These are phyloP conservation scores for Azemiops feae DNA, from an alignment of 2,113 vertebrate species.

Conservation along the genomic window DNA sequence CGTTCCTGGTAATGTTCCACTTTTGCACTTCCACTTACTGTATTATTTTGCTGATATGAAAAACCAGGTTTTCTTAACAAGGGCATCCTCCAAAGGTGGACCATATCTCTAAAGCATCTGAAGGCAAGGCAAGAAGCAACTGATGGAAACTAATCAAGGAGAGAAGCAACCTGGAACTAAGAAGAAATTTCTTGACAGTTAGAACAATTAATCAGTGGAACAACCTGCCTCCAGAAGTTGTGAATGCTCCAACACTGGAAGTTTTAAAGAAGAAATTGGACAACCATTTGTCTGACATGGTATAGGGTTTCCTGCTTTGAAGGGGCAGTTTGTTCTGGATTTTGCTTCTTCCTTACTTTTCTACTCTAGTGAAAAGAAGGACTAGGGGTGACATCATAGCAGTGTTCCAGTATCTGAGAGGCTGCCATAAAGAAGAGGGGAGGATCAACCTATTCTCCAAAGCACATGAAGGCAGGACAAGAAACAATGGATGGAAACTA, in stretches of 20 bases:
- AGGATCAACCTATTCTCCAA: too few relatives aligned
- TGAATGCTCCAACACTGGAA: neutral
- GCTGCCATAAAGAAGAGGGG: too few relatives aligned
- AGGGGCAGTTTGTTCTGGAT: too few relatives aligned
- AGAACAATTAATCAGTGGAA: neutral
- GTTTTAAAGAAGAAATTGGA: neutral
- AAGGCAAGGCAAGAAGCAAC: neutral
- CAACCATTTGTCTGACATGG: neutral
- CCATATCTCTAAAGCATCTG: neutral
- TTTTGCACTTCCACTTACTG: neutral
- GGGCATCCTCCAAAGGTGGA: neutral
- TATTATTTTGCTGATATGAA: neutral
- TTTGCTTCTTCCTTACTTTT: too few relatives aligned
- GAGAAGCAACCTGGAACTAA: neutral
- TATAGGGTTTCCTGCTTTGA: neutral
- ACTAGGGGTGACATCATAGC: too few relatives aligned
- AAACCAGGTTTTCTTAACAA: neutral
- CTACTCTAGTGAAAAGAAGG: too few relatives aligned
- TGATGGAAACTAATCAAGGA: neutral
- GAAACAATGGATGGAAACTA: too few relatives aligned
- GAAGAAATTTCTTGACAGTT: neutral
- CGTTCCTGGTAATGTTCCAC: neutral
- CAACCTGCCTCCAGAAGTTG: neutral
- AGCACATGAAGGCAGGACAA: too few relatives aligned
- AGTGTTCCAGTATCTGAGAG: too few relatives aligned